Evolutionary conservation across 2,888 invertebrate genomes (phyloP), one percentile per base, ranked within the genome.

Genomic region (Eulithis testata): DNA sequence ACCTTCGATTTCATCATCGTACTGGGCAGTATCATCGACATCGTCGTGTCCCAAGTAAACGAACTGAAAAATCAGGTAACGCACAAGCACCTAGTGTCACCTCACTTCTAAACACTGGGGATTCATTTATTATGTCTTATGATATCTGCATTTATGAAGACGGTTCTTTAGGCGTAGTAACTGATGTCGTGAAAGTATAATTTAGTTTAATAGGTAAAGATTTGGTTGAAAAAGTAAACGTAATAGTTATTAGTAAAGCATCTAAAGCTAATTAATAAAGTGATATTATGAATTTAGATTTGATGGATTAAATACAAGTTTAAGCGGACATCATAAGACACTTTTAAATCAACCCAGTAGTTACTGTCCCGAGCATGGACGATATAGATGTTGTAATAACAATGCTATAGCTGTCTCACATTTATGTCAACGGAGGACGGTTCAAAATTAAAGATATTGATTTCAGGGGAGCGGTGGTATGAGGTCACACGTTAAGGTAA

Each of bases 1-100:
- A 97, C 98, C 3, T 98, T 99, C 85, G 99, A 99, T 93, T 99
- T 99, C 89, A 97, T 99, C 82, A 98, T 99, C 81, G 99, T 99
- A 4, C 93, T 99, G 71, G 99, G 99, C 80, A 98, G 98, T 91
- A 98, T 99, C 88, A 98, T 99, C 78, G 99, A 99, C 89, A 99
- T 99, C 81, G 98, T 99, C 45, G 98, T 98, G 85, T 98, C 98
- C 56, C 98, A 98, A 95, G 97, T 99, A 77, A 97, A 97, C 91
- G 98, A 98, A 94, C 96, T 97, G 94, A 94, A 93, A 74, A 93
- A 93, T 76, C 93, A 94, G 93, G 94, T 93, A 89, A 88, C 66
- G 53, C 65, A 72, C 66, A 65, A 45, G 59, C 55, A 55, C 60
- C n/a, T 51, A 66, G 64, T 73, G 65, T 72, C 72, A 63, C 51